These are phyloP conservation scores for Anguilla obscura DNA, from an alignment of 2,797 vertebrate genomes.

Conservation along the genomic window DNA sequence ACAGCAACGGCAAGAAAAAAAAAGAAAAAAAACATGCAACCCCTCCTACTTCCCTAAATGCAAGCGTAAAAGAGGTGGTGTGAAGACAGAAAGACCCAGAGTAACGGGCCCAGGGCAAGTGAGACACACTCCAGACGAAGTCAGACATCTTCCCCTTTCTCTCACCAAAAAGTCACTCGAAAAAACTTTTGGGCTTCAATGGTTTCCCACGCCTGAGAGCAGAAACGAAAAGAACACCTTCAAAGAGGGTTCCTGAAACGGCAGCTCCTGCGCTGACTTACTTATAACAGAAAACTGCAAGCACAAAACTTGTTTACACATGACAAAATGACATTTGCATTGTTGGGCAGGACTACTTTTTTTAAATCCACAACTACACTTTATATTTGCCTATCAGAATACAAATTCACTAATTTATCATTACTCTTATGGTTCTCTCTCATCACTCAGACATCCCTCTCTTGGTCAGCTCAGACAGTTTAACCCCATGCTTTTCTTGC, in stretches of 20 bases:
- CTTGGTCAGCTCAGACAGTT: background rate
- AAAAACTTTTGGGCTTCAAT: background rate
- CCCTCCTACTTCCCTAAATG: slow-evolving; percentile 6
- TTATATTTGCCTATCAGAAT: background rate
- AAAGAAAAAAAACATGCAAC: slow-evolving; percentile 8
- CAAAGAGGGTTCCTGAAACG: background rate
- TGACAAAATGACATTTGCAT: background rate
- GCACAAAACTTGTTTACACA: background rate
- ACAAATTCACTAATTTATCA: background rate
- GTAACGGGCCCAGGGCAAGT: background rate
- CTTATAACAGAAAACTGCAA: background rate
- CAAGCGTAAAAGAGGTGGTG: background rate
- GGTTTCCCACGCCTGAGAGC: background rate
- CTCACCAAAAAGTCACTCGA: background rate
- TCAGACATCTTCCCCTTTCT: background rate
- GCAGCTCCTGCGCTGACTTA: background rate
- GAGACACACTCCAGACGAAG: background rate
- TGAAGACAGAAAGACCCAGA: slow-evolving; percentile 5
- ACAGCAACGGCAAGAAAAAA: background rate
- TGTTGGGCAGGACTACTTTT: background rate
- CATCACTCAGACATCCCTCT: background rate
- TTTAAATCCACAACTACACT: background rate
- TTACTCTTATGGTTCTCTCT: background rate
- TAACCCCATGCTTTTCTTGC: background rate
- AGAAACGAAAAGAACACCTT: background rate